A percentile compares a stretch with the other conserved stretches of the same genome.
Evolutionary conservation across 1,140 invertebrate genomes (phyloP).

Genomic region (Eufriesea mexicana): DNA sequence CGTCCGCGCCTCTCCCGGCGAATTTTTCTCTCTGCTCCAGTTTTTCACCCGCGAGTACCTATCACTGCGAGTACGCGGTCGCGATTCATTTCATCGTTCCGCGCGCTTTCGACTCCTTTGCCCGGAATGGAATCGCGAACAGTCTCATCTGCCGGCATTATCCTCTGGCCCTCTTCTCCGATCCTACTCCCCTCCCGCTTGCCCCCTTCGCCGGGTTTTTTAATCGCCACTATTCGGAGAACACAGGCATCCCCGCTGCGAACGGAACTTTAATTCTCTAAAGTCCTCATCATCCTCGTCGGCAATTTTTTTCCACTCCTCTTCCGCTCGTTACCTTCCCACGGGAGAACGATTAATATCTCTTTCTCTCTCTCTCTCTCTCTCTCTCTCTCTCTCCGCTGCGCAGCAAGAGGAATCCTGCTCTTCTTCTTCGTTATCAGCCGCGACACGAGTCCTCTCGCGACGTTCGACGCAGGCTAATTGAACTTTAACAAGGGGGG

Average conservation of each 20-base stretch:
- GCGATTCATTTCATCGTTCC: background rate
- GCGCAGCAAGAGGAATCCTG: too few relatives aligned
- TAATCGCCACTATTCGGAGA: conserved; percentile 49
- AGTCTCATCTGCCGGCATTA: background rate
- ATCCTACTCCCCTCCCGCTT: background rate
- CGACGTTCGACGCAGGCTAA: conserved; percentile 39
- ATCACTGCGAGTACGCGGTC: background rate
- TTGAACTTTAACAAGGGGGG: conserved; percentile 51
- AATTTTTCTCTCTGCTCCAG: background rate
- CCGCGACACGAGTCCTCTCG: background rate
- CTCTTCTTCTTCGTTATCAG: conserved; percentile 45
- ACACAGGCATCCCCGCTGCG: conserved; percentile 22
- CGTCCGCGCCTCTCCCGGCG: too few relatives aligned
- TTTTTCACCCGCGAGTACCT: background rate
- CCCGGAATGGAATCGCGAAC: conserved; percentile 14
- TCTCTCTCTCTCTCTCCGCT: background rate
- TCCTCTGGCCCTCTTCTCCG: background rate
- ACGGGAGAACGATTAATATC: conserved; percentile 56
- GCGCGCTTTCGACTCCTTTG: background rate
- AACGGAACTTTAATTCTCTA: conserved; percentile 54
- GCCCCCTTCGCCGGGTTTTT: conserved; percentile 25
- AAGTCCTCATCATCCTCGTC: conserved; percentile 61
- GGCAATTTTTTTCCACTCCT: conserved; percentile 58
- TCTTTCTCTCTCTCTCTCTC: too few relatives aligned
- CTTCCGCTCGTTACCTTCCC: conserved; percentile 39